Base-by-base conservation (phyloP, 2,888 invertebrate species). In the Gastracanthus pulcherrimus region DNA sequence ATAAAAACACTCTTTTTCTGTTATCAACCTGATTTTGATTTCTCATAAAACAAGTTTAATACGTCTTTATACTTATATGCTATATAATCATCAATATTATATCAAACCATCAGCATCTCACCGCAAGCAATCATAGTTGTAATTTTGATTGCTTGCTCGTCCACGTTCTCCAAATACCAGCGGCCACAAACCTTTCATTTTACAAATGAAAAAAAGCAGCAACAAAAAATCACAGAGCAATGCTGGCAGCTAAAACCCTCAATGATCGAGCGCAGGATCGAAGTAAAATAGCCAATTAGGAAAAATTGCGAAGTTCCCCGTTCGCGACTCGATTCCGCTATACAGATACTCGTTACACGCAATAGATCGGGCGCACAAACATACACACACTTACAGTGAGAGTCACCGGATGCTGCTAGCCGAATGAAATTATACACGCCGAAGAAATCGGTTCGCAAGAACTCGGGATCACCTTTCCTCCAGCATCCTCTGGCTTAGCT, bases 341-440 rank as follows among this genome's bases (percentile, higher is more conserved):
- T 45, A 45, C 36, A 48, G 38, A n/a, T 51, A 36, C 71, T 72
- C 55, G 48, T 77, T 71, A 72, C 38, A 34, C 66, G 72, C 72
- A 45, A 79, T 72, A 72, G 84, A 84, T 84, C 83, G 86, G 86
- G 85, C 86, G 85, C 84, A n/a, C 3, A 26, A 36, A 3, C 55
- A 9, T 23, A 36, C 16, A 5, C 51, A n/a, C 41, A 19, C 11
- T n/a, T 45, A 70, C 29, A 13, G n/a, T n/a, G n/a, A n/a, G 16
- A 34, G 64, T 58, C 76, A 82, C 84, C 87, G 88, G 87, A 87
- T 87, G 86, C 82, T 85, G 87, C 51, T 16, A 87, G 85, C 58
- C 87, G 86, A 87, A 87, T 87, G 88, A 87, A 88, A 89, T 89
- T 88, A 86, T 86, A 87, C 48, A 74, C 85, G 86, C 82, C 85